Evolutionary conservation across 2,113 vertebrate genomes (phyloP), one percentile per base, ranked within the genome.

Genomic region (Diphyllodes magnificus): DNA sequence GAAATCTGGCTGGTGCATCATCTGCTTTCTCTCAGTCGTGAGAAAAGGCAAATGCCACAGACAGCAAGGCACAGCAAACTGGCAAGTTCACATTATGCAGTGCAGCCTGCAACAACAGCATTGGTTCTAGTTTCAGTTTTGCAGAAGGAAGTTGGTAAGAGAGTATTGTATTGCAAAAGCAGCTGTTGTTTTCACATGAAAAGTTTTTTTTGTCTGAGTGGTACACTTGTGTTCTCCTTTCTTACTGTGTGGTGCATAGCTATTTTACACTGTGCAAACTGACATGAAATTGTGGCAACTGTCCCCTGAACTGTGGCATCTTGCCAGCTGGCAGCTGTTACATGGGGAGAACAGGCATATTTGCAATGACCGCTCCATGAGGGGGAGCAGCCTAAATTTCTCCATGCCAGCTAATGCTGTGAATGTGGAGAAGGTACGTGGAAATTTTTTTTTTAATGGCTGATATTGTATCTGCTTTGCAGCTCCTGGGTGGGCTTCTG

Each of bases 241-340:
- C 30, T 68, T 53, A 16, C 47, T 45, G 11, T 17, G 44, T 44
- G 24, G 22, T 10, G 13, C 37, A 8, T 9, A 57, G 10, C 42
- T 82, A 42, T 51, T 76, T 80, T 22, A 33, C n/a, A 9, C 19
- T 18, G 19, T 44, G 37, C 7, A 64, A 56, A 33, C 30, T 65
- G 64, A 73, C 5, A 25, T 12, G 47, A 49, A 61, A n/a, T 31
- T 77, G 27, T 66, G 80, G 19, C 23, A 19, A 19, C 11, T 75
- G 17, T 17, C 6, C 27, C 15, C 24, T 0, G 0, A 24, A 56
- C 49, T 49, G 61, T 57, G 68, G 23, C 59, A 54, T 14, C 28
- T 68, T 84, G 24, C 18, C 57, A 64, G 8, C 53, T 64, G 85
- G 59, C 78, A 66, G 20, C 3, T 69, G 33, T 51, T 42, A 42